Evolutionary conservation across 2,113 vertebrate species (phyloP).

Genomic region (Erpornis zantholeuca): DNA sequence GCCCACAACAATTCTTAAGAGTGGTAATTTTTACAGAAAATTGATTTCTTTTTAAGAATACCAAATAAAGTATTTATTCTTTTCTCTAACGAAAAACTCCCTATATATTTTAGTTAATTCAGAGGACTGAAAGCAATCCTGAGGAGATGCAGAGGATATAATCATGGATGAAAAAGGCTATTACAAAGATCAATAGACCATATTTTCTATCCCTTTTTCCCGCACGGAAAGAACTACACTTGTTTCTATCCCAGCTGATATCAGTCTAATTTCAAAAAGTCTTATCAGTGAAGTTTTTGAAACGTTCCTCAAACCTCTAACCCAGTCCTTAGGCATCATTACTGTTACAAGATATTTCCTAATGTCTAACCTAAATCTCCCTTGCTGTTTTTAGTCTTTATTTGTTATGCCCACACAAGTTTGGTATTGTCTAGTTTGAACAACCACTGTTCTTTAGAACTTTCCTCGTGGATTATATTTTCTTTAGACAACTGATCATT

Average conservation of each 20-base stretch:
- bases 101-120: neutral
- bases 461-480: neutral
- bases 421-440: neutral
- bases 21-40: neutral
- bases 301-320: neutral
- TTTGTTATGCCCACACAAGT: neutral
- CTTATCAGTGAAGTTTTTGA: neutral
- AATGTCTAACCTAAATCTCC: neutral
- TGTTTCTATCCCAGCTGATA: neutral
- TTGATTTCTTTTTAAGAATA: neutral
- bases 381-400: neutral
- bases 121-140: neutral
- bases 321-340: neutral
- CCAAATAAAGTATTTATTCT: neutral
- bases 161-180: neutral
- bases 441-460: neutral
- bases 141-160: neutral
- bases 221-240: neutral
- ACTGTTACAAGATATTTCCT: neutral
- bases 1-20: neutral
- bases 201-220: neutral
- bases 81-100: neutral
- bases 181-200: neutral
- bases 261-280: neutral
- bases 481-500: neutral